Conservation (phyloP, 2,888 invertebrate genomes). For the Flabesymbios commensalis region DNA sequence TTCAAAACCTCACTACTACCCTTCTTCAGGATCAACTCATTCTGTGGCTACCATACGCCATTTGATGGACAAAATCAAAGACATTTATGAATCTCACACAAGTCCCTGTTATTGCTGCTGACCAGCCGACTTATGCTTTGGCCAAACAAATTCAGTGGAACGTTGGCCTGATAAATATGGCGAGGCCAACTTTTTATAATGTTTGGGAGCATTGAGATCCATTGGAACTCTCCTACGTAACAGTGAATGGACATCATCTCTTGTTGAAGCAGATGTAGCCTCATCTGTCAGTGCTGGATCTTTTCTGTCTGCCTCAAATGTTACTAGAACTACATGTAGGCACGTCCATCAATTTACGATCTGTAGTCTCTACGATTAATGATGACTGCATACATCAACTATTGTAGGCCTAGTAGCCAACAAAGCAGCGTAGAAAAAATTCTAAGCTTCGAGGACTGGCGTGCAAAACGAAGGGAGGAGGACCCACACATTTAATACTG, state of each 20-base stretch:
- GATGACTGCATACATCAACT: constrained; percentile 22
- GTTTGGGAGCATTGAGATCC: constrained; percentile 41
- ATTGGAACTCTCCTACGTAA: constrained; percentile 38
- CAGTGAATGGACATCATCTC: constrained; percentile 37
- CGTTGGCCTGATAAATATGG: constrained; percentile 42
- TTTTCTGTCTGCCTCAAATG: constrained; percentile 32
- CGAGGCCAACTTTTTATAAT: constrained; percentile 41
- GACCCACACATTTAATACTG: constrained; percentile 26
- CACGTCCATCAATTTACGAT: constrained; percentile 32
- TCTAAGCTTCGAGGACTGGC: constrained; percentile 15
- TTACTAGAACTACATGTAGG: constrained; percentile 34
- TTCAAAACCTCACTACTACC: too few relatives aligned
- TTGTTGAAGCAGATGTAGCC: constrained; percentile 34
- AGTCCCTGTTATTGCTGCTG: constrained; percentile 39
- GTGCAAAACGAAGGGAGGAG: neutral
- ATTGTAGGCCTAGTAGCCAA: too few relatives aligned
- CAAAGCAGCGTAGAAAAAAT: neutral
- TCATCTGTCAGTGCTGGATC: constrained; percentile 38
- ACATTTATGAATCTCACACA: constrained; percentile 39
- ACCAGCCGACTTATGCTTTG: constrained; percentile 43
- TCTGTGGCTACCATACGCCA: constrained; percentile 23
- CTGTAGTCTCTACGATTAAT: constrained; percentile 25
- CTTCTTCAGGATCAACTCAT: constrained; percentile 11
- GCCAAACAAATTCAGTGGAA: constrained; percentile 47
- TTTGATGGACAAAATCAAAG: constrained; percentile 18